Percentiles rank a stretch among this genome's conserved stretches.
These are phyloP conservation scores for Salpingus planirostris DNA, from an alignment of 2,888 invertebrate species.

Conservation along the genomic window DNA sequence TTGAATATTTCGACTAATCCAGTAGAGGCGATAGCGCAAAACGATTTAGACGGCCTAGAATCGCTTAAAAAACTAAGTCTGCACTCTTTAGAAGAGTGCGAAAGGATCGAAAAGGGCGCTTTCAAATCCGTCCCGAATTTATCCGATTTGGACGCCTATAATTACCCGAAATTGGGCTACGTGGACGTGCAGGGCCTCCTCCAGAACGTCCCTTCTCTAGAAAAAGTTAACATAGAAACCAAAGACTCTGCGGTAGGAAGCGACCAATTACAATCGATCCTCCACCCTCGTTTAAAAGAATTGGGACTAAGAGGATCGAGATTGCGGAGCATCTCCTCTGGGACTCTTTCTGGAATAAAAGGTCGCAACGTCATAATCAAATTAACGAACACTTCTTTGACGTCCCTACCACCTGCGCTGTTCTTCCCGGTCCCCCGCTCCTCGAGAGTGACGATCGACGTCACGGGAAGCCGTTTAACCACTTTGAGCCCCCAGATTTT, in stretches of 20 bases:
- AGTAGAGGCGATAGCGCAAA: conserved; percentile 65
- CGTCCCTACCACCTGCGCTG: conserved; percentile 67
- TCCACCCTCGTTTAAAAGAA: conserved; percentile 68
- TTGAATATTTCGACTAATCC: conserved; percentile 80
- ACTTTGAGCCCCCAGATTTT: conserved; percentile 71
- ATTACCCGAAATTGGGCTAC: conserved; percentile 72
- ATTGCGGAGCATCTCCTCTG: conserved; percentile 69
- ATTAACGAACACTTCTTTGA: conserved; percentile 72
- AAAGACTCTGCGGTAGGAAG: conserved; percentile 75
- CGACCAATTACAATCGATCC: conserved; percentile 69
- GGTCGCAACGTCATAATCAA: conserved; percentile 62
- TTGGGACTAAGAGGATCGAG: conserved; percentile 67
- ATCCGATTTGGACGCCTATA: conserved; percentile 59
- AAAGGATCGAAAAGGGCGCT: conserved; percentile 72
- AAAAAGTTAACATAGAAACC: conserved; percentile 73
- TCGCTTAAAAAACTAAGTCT: conserved; percentile 47
- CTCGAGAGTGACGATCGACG: conserved; percentile 67
- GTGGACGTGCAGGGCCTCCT: conserved; percentile 78
- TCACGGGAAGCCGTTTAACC: conserved; percentile 67
- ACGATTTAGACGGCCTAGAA: conserved; percentile 66
- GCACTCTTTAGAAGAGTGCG: conserved; percentile 57
- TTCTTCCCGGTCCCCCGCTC: conserved; percentile 84
- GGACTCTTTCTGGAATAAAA: conserved; percentile 74
- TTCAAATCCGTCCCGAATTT: conserved; percentile 66
- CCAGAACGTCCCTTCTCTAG: conserved; percentile 63